Base-by-base conservation (phyloP, 2,113 vertebrate genomes). In the Oostethus manadensis region DNA sequence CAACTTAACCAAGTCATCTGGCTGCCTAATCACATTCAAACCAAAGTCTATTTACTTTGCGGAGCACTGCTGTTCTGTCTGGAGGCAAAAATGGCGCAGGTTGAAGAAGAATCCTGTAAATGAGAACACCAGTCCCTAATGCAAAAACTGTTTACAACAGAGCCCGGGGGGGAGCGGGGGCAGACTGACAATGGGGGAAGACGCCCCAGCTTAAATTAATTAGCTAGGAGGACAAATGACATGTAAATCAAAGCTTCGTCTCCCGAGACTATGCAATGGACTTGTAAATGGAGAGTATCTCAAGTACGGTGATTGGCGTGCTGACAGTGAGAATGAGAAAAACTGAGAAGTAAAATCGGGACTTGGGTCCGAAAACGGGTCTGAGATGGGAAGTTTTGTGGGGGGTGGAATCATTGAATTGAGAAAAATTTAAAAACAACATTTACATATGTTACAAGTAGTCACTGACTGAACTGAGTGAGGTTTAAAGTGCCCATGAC, bases 171-270 rank as follows among this genome's bases (percentile, higher is more conserved):
- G 50, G 14, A 8, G 17, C 2, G 1, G 18, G n/a, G 53, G 11
- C 11, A 18, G 35, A 20, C 35, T 55, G 53, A 55, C 53, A 55
- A 55, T 55, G 53, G 18, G 51, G 17, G 10, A 18, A 33, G 29
- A 35, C 18, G 17, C 14, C 7, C 9, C 6, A 11, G 18, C 56
- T 70, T 88, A 88, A 86, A 81, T 79, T 77, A 90, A 89, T 90
- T 89, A 89, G 82, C 85, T 84, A 86, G 88, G 70, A 90, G 86
- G 79, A 84, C 77, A 88, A 78, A 86, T 81, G 81, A 78, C 65
- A 78, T 77, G 53, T 55, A 87, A 87, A 87, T 87, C 78, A 84
- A 73, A 78, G 62, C 47, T 48, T 47, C 56, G 10, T 40, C 18
- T 40, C 13, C 48, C 64, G 29, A 63, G 60, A 44, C 47, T 22